Conservation (phyloP, 2,797 vertebrate species). For the Sebastes melanostomus region DNA sequence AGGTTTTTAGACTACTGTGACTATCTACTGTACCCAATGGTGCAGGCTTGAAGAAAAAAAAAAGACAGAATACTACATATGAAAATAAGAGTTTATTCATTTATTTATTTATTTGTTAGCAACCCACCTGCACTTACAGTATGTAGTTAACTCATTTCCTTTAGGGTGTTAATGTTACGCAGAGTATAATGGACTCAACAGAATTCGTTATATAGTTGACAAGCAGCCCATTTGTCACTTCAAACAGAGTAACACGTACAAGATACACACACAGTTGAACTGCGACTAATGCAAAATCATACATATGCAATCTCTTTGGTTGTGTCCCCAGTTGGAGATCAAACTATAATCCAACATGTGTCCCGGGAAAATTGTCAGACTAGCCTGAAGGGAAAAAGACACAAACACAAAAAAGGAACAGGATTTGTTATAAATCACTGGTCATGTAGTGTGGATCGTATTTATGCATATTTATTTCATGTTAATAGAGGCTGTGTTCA, state of each 20-base stretch:
- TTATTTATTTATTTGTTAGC: neutral
- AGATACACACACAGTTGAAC: constrained; percentile 21
- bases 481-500: neutral
- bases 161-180: neutral
- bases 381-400: constrained; percentile 52
- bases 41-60: neutral
- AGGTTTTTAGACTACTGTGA: neutral
- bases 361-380: constrained; percentile 6
- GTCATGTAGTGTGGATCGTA: neutral
- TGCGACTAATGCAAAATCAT: constrained; percentile 9
- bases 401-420: constrained; percentile 4
- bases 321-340: constrained; percentile 4
- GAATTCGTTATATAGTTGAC: neutral
- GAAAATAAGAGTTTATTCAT: constrained; percentile 43
- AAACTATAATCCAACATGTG: constrained; percentile 4
- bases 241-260: constrained; percentile 24
- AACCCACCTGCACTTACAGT: constrained; percentile 4
- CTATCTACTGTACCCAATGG: neutral
- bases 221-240: constrained; percentile 2
- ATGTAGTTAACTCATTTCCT: neutral
- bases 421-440: neutral
- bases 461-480: neutral
- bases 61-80: neutral
- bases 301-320: neutral
- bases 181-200: neutral